These are phyloP conservation scores for Tolypeutes matacus DNA, from an alignment of 2,797 vertebrate genomes.

Conservation along the genomic window DNA sequence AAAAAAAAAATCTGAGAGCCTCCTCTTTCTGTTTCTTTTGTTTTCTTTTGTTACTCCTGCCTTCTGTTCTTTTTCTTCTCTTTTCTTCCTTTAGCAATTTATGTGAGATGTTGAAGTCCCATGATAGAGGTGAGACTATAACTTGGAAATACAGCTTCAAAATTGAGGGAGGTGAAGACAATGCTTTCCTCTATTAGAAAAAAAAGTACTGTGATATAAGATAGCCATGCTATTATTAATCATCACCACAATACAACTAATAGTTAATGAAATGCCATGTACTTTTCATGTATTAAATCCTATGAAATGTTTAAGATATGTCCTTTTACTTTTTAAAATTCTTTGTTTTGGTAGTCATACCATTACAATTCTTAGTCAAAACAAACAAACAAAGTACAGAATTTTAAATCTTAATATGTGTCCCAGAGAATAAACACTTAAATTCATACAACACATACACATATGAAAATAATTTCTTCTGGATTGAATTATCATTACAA, in stretches of 20 bases:
- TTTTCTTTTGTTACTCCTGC: no score
- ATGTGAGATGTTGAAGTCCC: background rate
- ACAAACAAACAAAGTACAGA: background rate
- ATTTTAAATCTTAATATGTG: constrained; percentile 1
- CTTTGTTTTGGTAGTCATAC: background rate
- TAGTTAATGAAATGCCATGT: background rate
- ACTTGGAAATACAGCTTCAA: background rate
- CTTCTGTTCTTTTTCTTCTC: background rate
- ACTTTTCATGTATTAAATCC: background rate
- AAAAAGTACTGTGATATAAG: background rate
- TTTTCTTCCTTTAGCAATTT: background rate
- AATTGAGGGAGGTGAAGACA: background rate
- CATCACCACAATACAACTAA: background rate
- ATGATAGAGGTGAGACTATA: background rate
- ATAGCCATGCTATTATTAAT: background rate
- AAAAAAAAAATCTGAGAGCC: background rate
- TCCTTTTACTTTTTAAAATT: background rate
- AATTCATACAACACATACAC: background rate
- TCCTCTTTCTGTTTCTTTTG: background rate
- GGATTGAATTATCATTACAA: background rate
- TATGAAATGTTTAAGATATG: background rate
- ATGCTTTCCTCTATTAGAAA: background rate
- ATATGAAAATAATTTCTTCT: constrained; percentile 9
- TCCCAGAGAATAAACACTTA: background rate
- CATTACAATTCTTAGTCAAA: background rate